These are phyloP conservation scores for Diplolepis rosae DNA, from an alignment of 2,888 invertebrate genomes.

Conservation along the genomic window DNA sequence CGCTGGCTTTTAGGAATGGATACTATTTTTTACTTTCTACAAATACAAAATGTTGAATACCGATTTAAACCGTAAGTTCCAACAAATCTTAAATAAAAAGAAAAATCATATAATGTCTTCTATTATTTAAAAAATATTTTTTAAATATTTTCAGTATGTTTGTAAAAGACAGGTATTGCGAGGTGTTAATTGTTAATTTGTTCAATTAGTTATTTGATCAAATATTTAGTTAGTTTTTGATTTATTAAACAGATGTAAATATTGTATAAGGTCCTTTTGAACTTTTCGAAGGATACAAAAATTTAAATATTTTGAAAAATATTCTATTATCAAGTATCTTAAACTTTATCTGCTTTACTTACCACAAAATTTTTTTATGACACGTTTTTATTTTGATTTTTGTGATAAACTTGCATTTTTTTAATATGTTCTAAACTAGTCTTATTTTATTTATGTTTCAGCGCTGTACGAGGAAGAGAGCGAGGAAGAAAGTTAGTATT, in stretches of 20 bases:
- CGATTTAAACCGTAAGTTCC: conserved; percentile 63
- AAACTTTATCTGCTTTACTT: too few species aligned
- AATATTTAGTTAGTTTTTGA: not conserved
- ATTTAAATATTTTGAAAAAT: too few species aligned
- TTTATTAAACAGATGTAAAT: not conserved
- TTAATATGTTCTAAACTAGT: conserved; percentile 17
- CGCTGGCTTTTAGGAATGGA: conserved; percentile 64
- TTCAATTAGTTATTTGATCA: not conserved
- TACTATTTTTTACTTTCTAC: conserved; percentile 52
- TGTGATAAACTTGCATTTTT: not conserved
- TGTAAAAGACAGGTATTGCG: not conserved
- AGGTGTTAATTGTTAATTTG: not conserved
- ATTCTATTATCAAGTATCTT: too few species aligned
- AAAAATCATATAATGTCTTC: not conserved
- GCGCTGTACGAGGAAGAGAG: conserved; percentile 93
- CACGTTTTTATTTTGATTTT: not conserved
- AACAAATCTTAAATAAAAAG: not conserved
- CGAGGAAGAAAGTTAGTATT: conserved; percentile 83
- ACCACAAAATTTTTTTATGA: too few species aligned
- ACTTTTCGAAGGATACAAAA: too few species aligned
- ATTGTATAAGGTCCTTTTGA: too few species aligned
- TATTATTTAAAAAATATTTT: not conserved
- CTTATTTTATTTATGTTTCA: conserved; percentile 72
- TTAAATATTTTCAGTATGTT: not conserved
- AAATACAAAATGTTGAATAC: conserved; percentile 59